Evolutionary conservation across 37 sponge, comb jelly and placozoan genomes (phyloP).

Genomic region (Ianthella basta): DNA sequence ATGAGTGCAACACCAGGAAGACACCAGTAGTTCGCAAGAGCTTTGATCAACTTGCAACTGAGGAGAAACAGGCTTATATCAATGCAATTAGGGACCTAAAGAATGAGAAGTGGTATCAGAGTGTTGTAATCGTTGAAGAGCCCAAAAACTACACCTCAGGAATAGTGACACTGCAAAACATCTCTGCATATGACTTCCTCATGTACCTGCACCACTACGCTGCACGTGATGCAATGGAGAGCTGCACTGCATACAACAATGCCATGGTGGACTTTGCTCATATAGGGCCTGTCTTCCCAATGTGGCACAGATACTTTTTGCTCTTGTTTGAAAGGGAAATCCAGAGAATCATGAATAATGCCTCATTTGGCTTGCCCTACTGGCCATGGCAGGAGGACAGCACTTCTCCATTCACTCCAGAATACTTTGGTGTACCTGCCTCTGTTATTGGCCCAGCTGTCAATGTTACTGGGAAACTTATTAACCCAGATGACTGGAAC

Average conservation of each 20-base stretch:
- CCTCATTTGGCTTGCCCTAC: slow-evolving; percentile 38
- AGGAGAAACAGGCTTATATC: slow-evolving; percentile 21
- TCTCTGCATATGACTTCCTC: slow-evolving; percentile 37
- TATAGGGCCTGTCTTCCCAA: slow-evolving; percentile 29
- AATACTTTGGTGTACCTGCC: slow-evolving; percentile 25
- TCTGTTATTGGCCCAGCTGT: background rate
- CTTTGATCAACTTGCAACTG: background rate
- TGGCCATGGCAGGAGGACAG: slow-evolving; percentile 27
- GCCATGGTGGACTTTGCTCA: slow-evolving; percentile 30
- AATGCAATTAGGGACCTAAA: background rate
- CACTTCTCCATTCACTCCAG: background rate
- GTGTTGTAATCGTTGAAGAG: slow-evolving; percentile 27
- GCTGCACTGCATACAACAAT: background rate
- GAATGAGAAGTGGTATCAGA: background rate
- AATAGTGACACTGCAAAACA: slow-evolving; percentile 26
- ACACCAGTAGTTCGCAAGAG: slow-evolving; percentile 7
- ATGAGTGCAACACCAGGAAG: slow-evolving; percentile 16
- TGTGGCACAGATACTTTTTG: slow-evolving; percentile 41
- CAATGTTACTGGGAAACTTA: background rate
- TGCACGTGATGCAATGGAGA: background rate
- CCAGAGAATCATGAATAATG: slow-evolving; percentile 13
- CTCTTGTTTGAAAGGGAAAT: slow-evolving; percentile 41
- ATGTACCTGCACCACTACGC: slow-evolving; percentile 20
- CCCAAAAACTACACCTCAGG: slow-evolving; percentile 23
- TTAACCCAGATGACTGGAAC: slow-evolving; percentile 28